Conservation (phyloP, 2,797 vertebrate genomes). For the Poliocrania exsul region DNA sequence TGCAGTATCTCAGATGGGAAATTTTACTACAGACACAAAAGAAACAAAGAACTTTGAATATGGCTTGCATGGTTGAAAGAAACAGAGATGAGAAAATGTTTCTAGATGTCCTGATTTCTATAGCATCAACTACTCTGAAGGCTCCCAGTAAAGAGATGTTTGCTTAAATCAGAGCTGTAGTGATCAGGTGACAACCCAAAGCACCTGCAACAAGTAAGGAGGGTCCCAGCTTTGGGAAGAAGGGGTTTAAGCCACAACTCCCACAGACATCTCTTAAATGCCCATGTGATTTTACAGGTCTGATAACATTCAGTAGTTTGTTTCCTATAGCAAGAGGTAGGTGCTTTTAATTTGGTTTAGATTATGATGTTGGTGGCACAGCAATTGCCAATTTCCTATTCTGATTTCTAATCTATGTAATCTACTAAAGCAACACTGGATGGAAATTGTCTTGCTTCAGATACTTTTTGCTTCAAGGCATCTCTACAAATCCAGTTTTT, state of each 20-base stretch:
- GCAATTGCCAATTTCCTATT: neutral
- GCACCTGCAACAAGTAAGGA: fast-evolving
- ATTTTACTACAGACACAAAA: neutral
- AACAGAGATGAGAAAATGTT: neutral
- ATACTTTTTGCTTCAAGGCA: neutral
- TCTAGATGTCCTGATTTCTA: neutral
- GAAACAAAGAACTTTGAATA: neutral
- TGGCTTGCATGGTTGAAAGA: neutral
- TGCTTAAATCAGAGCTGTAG: neutral
- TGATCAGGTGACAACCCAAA: neutral
- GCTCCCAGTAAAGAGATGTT: neutral
- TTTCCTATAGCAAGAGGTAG: neutral
- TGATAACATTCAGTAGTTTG: neutral
- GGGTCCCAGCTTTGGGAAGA: neutral
- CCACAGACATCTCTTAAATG: fast-evolving
- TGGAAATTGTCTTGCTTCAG: neutral
- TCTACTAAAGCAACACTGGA: neutral
- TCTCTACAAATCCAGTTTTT: neutral
- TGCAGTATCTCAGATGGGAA: neutral
- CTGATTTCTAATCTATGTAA: neutral
- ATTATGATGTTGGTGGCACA: neutral
- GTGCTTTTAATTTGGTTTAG: neutral
- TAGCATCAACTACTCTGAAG: neutral
- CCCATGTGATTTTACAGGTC: neutral
- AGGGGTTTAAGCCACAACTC: neutral